Percentiles rank a stretch among this genome's conserved stretches.
phyloP scores from a whole-genome alignment of 2,888 invertebrate species.

The Leptura quadrifasciata region DNA sequence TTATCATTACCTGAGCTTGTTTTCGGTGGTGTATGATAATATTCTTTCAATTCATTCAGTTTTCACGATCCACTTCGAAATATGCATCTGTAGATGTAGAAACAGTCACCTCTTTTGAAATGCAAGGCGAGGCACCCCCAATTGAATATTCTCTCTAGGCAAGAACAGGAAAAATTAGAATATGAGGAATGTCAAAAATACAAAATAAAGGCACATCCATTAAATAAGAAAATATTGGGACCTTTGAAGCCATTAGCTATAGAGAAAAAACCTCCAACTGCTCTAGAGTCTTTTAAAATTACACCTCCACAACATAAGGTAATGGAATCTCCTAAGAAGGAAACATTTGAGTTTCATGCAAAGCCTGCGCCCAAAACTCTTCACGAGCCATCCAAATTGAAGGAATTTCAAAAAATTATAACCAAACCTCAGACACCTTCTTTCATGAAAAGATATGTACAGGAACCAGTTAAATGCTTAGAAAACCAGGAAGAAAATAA shows the following conservation, averaged over 20 bases:
- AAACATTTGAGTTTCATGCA: conserved; percentile 75
- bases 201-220: conserved; percentile 81
- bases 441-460: conserved; percentile 54
- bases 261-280: conserved; percentile 76
- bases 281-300: conserved; percentile 80
- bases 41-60: neutral
- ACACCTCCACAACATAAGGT: conserved; percentile 71
- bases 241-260: conserved; percentile 75
- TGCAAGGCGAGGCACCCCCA: conserved; percentile 78
- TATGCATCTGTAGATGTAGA: conserved; percentile 57
- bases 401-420: conserved; percentile 35
- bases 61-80: conserved; percentile 53
- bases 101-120: conserved; percentile 76
- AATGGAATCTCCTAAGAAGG: conserved; percentile 42
- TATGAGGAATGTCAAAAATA: conserved; percentile 80
- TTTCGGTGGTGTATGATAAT: conserved; percentile 5
- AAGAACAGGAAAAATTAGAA: conserved; percentile 79
- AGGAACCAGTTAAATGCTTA: conserved; percentile 26
- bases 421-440: conserved; percentile 60
- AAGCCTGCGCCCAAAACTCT: conserved; percentile 79
- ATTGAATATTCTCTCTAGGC: conserved; percentile 75
- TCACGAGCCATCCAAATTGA: conserved; percentile 71
- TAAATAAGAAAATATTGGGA: conserved; percentile 78
- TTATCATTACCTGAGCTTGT: neutral
- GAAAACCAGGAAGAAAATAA: conserved; percentile 26